Evolutionary conservation across 2,797 vertebrate genomes (phyloP), one percentile per base, ranked within the genome.

Genomic region (Pangasius larnaudii): DNA sequence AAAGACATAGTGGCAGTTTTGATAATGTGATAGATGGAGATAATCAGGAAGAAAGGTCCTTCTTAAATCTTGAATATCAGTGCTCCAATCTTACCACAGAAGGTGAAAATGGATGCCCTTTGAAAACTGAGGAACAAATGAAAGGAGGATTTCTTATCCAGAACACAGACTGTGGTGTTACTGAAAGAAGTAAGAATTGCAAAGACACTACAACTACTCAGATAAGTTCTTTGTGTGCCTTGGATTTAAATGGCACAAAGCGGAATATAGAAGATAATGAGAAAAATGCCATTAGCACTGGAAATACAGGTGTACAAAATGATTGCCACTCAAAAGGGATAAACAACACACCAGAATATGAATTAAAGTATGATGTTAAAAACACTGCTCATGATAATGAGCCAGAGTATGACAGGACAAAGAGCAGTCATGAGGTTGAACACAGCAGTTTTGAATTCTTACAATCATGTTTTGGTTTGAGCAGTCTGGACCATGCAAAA

Each of bases 381-480:
- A 67, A 71, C 53, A 67, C 42, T 86, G 22, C 78, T 33, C 10
- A 78, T 89, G 81, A 36, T 67, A 42, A 19, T 80, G 84, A 56
- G 33, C n/a, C 67, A 78, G 22, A 87, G 72, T 69, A 88, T 36
- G 86, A 85, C 1, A 61, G 30, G 33, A 84, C 84, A 39, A 49
- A 49, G 72, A 49, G 8, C 7, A 88, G 19, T 90, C 88, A 89
- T 72, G 90, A 90, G 4, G 86, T 89, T n/a, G 90, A 94, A 71
- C 77, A 78, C 65, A 88, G 87, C 79, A 88, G 90, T 89, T 90
- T 89, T 87, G 91, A 86, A 33, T 88, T 91, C 86, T 84, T 92
- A 71, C 88, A 94, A 46, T 87, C 86, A 16, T 91, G 88, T 86
- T 91, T 93, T 86, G 84, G 90, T 30, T 53, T 82, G 8, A 88